Evolutionary conservation across 1,140 invertebrate genomes (phyloP).

Genomic region (Dermatophagoides farinae): DNA sequence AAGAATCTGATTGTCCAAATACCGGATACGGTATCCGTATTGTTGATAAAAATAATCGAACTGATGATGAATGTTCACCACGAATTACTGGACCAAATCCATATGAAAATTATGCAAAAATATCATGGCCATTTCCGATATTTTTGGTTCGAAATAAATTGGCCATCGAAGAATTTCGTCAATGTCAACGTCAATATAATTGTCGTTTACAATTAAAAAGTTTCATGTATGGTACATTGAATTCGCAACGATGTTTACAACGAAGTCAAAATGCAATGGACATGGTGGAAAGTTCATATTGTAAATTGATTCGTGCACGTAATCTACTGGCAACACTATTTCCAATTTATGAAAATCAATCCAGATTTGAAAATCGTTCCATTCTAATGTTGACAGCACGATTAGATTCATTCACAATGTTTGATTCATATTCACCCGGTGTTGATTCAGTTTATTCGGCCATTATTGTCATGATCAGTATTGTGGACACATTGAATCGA

Average conservation of each 20-base stretch:
- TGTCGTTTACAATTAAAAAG: not conserved
- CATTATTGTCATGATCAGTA: conserved; percentile 50
- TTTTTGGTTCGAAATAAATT: not conserved
- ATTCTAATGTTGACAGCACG: conserved; percentile 53
- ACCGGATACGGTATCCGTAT: not conserved
- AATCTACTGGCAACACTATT: conserved; percentile 50
- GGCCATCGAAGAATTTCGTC: not conserved
- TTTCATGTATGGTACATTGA: not conserved
- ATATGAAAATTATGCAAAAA: not conserved
- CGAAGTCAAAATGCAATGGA: not conserved
- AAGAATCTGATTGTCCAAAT: not conserved
- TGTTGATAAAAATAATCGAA: no score
- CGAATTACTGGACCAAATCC: not conserved
- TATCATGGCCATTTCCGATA: not conserved
- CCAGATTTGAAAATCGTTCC: conserved; percentile 22
- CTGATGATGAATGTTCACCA: not conserved
- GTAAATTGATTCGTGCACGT: conserved; percentile 59
- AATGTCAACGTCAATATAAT: not conserved
- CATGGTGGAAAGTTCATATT: conserved; percentile 31
- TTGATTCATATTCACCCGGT: conserved; percentile 55
- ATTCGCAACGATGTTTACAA: not conserved
- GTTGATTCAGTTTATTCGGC: conserved; percentile 56
- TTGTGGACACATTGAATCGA: conserved; percentile 44
- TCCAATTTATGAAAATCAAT: conserved; percentile 22
- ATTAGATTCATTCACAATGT: conserved; percentile 63